phyloP scores from a whole-genome alignment of 2,113 vertebrate species.

The Passerina amoena region DNA sequence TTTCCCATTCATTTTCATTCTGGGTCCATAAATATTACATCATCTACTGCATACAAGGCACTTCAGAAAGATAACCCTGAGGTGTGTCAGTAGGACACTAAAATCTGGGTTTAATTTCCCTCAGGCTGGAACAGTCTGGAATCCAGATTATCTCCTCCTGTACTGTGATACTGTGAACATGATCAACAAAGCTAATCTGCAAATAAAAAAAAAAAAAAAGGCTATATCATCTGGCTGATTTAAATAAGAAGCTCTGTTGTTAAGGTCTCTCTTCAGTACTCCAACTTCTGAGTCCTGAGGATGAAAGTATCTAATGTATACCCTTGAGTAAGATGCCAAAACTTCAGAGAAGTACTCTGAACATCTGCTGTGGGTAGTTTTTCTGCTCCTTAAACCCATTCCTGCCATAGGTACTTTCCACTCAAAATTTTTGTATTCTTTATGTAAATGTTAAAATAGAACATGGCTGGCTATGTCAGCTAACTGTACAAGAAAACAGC shows the following conservation, averaged over 20 bases:
- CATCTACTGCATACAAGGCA: background rate
- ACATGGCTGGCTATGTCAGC: background rate
- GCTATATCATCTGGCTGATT: background rate
- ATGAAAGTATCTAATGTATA: background rate
- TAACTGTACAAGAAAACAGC: background rate
- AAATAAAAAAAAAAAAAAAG: background rate
- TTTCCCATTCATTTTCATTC: background rate
- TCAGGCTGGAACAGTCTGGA: background rate
- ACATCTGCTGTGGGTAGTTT: background rate
- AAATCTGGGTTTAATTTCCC: background rate
- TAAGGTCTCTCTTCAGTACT: background rate
- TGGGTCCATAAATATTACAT: background rate
- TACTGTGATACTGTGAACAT: background rate
- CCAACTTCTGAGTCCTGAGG: background rate
- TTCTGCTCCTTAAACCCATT: background rate
- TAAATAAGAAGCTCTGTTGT: background rate
- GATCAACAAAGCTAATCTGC: accelerated
- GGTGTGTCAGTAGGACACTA: background rate
- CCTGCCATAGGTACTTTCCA: background rate
- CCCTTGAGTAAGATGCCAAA: background rate
- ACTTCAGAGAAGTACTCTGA: background rate
- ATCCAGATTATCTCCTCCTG: background rate
- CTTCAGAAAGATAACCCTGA: background rate
- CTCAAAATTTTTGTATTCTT: background rate
- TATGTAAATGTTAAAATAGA: background rate